Evolutionary conservation across 2,888 invertebrate species (phyloP).

Genomic region (Sepioteuthis lessoniana): DNA sequence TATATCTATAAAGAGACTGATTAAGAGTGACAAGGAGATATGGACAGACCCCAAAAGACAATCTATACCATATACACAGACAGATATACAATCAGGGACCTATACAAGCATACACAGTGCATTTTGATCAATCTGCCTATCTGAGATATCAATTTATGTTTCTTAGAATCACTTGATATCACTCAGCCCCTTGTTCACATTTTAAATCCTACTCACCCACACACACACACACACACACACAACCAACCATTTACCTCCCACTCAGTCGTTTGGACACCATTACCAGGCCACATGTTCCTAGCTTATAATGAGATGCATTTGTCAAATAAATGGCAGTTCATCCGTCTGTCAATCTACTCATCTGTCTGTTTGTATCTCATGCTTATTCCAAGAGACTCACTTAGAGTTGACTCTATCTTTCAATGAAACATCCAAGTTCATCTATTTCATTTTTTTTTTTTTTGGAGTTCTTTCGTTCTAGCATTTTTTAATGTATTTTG

Average conservation of each 20-base stretch:
- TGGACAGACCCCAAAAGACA: too few species aligned
- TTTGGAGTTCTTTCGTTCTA: too few species aligned
- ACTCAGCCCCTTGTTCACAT: background rate
- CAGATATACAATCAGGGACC: too few species aligned
- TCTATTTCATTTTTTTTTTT: too few species aligned
- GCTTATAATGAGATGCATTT: background rate
- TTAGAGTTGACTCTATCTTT: background rate
- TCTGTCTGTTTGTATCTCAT: background rate
- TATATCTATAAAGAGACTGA: too few species aligned
- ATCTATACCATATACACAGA: too few species aligned
- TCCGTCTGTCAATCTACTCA: background rate
- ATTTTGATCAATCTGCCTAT: background rate
- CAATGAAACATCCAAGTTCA: too few species aligned
- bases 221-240: background rate
- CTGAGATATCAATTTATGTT: background rate
- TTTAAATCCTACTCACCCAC: background rate
- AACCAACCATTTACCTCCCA: constrained; percentile 4
- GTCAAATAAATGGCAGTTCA: constrained; percentile 9
- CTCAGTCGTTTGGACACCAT: background rate
- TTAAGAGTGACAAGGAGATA: too few species aligned
- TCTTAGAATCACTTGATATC: background rate
- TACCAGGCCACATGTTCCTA: background rate
- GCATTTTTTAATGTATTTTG: too few species aligned
- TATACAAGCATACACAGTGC: too few species aligned
- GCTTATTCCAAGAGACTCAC: background rate